phyloP scores from a whole-genome alignment of 2,888 invertebrate genomes.

The Lacanobia oleracea region DNA sequence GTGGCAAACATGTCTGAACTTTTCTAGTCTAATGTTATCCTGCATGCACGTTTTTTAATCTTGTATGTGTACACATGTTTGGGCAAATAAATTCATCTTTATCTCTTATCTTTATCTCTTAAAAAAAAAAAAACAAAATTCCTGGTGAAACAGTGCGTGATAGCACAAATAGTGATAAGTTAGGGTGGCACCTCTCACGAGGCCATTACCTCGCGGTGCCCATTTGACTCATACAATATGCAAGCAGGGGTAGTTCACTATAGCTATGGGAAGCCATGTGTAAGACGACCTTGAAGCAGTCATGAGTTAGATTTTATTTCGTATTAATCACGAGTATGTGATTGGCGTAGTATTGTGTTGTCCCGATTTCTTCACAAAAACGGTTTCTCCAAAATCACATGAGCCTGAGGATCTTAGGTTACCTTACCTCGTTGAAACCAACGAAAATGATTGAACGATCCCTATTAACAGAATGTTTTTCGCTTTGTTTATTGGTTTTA shows the following conservation, averaged over 20 bases:
- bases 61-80: too few species aligned
- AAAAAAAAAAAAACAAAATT: constrained; percentile 6
- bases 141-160: constrained; percentile 15
- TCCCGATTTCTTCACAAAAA: too few species aligned
- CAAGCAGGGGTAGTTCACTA: constrained; percentile 20
- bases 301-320: too few species aligned
- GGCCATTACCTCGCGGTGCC: constrained; percentile 46
- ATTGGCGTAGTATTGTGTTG: background rate
- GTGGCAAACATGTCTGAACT: too few species aligned
- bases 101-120: too few species aligned
- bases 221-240: constrained; percentile 56
- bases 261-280: background rate
- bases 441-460: background rate
- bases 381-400: background rate
- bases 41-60: too few species aligned
- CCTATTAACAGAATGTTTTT: background rate
- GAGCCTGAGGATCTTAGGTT: background rate
- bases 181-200: constrained; percentile 32
- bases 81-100: too few species aligned
- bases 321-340: too few species aligned
- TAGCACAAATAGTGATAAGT: constrained; percentile 47
- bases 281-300: background rate
- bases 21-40: too few species aligned
- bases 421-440: background rate
- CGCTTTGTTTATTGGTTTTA: too few species aligned